Evolutionary conservation across 2,888 invertebrate species (phyloP), one percentile per base, ranked within the genome.

Genomic region (Acleris holmiana): DNA sequence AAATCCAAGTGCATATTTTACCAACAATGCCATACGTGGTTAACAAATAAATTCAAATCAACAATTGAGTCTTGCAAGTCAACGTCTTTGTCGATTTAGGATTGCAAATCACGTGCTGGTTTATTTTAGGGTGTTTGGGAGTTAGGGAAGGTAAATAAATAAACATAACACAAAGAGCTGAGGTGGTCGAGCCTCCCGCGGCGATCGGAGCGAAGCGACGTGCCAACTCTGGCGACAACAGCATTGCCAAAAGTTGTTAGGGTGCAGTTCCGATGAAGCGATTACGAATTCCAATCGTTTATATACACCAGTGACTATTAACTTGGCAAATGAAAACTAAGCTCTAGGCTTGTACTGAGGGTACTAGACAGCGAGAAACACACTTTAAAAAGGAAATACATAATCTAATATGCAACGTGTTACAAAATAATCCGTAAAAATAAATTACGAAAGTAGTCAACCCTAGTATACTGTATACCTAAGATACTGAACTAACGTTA

Each of bases 151-250:
- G 75, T 73, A 72, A 73, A 74, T 76, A 78, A 79, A 76, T 77
- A 74, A 53, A 54, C 23, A 55, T 48, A 40, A 59, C 17, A 64
- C 61, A 59, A 67, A 61, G 77, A 75, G 69, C 68, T 71, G 76
- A 69, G 78, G 84, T 82, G 86, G 85, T 81, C 80, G 78, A 68
- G 79, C 84, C 88, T 82, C 89, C 88, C 86, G 88, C 76, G 77
- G 89, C 53, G 88, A 68, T 53, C 70, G 3, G 35, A 35, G 35
- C 35, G 35, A 35, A 4, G 71, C 76, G 80, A 89, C 89, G 85
- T 86, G 89, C 77, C 79, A 88, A 89, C 89, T 88, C 77, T 66
- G 73, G 68, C 75, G 77, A 75, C 76, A 66, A 77, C 79, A 76
- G 75, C 74, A 74, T 80, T 79, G 88, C 87, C 78, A 84, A 86